Evolutionary conservation across 2,113 vertebrate species (phyloP).

Genomic region (Dasypus novemcinctus): DNA sequence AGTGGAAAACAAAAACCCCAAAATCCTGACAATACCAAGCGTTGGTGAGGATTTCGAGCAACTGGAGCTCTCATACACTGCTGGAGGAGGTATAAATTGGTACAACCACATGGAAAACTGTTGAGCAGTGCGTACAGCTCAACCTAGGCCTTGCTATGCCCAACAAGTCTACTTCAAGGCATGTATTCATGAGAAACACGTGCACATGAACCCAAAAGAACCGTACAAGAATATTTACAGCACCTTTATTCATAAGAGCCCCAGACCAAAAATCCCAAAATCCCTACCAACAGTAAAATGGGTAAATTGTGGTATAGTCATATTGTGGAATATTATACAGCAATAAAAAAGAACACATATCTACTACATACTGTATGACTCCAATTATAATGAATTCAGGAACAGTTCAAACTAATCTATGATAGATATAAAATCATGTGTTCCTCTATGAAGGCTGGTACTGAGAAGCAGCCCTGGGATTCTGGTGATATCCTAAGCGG

Average conservation of each 20-base stretch:
- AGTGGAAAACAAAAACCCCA: not conserved
- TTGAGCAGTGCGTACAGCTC: not conserved
- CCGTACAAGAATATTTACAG: not conserved
- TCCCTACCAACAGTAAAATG: not conserved
- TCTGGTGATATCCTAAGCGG: not conserved
- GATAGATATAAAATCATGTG: not conserved
- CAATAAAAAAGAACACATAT: not conserved
- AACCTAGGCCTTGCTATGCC: not conserved
- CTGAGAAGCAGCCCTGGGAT: not conserved
- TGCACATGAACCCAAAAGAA: not conserved
- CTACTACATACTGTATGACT: not conserved
- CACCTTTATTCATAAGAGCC: not conserved
- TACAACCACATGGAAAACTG: not conserved
- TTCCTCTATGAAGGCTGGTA: not conserved
- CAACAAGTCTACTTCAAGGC: not conserved
- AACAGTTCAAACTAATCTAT: not conserved
- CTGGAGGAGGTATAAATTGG: not conserved
- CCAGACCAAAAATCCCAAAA: not conserved
- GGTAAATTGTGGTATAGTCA: not conserved
- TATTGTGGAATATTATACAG: not conserved
- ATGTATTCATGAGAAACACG: not conserved
- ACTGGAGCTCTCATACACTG: not conserved
- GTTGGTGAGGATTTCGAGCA: not conserved
- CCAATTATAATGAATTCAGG: not conserved
- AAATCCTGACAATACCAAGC: not conserved